phyloP scores from a whole-genome alignment of 2,797 vertebrate species.

The Chloroceryle amazona region DNA sequence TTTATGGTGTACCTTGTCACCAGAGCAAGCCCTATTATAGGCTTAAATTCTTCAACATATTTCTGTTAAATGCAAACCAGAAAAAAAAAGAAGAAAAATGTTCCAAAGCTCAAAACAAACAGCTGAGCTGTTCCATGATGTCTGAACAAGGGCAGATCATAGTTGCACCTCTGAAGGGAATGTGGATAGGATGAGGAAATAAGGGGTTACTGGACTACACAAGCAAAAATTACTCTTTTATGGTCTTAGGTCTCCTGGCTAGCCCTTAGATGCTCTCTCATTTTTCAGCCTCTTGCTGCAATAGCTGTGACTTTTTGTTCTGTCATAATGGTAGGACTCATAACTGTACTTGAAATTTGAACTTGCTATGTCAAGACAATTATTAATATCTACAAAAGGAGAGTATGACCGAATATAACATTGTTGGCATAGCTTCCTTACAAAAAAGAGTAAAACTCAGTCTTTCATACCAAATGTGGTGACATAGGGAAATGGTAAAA shows the following conservation, averaged over 20 bases:
- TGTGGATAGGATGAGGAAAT: background rate
- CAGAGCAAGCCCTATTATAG: background rate
- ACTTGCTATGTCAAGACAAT: background rate
- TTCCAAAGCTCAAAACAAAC: background rate
- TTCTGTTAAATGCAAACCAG: background rate
- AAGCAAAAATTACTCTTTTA: background rate
- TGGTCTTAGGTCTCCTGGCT: background rate
- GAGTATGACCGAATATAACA: background rate
- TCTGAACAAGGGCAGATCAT: background rate
- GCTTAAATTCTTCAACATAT: background rate
- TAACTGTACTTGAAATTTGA: background rate
- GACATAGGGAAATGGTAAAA: background rate
- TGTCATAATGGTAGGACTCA: background rate
- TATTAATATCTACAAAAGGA: background rate
- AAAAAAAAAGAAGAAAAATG: background rate
- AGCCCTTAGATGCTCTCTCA: background rate
- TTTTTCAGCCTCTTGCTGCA: background rate
- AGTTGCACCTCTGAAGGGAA: background rate
- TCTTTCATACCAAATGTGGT: fast-evolving
- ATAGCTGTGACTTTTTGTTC: background rate
- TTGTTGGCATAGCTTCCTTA: background rate
- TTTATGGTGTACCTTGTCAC: background rate
- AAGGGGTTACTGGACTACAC: background rate
- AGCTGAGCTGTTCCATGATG: background rate
- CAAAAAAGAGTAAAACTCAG: background rate